Conservation (phyloP, 1,140 invertebrate genomes). For the Gryon sp. region DNA sequence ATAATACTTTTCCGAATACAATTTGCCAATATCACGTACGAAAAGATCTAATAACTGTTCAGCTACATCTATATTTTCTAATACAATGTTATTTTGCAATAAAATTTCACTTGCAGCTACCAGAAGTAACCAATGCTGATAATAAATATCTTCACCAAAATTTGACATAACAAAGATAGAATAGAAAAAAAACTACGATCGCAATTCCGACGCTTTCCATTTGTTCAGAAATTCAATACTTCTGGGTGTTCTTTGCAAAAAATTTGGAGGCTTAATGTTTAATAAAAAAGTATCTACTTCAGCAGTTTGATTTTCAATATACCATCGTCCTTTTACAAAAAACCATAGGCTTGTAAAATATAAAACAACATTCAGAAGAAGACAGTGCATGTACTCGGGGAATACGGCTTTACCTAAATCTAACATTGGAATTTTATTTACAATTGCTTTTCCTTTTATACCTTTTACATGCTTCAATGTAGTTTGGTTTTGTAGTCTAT, state of each 20-base stretch:
- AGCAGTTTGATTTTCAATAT: conserved; percentile 14
- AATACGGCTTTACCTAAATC: conserved; percentile 45
- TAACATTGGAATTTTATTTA: conserved; percentile 44
- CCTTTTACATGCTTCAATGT: too few relatives aligned
- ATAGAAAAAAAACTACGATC: conserved; percentile 53
- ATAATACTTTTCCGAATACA: conserved; percentile 15
- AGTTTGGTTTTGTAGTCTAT: too few relatives aligned
- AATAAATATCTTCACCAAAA: conserved; percentile 45
- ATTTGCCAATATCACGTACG: conserved; percentile 18
- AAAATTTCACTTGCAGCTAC: conserved; percentile 13
- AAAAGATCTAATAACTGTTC: conserved; percentile 19
- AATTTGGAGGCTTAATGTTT: conserved; percentile 38
- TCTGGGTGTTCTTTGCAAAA: conserved; percentile 39
- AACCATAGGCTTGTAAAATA: conserved; percentile 40
- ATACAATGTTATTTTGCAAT: conserved; percentile 11
- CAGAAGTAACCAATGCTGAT: conserved; percentile 20
- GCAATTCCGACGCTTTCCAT: conserved; percentile 55
- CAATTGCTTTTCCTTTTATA: too few relatives aligned
- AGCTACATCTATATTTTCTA: conserved; percentile 10
- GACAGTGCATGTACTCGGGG: conserved; percentile 61
- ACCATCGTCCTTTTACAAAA: conserved; percentile 14
- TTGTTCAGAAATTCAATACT: conserved; percentile 9
- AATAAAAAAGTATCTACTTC: conserved; percentile 46
- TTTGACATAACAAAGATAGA: conserved; percentile 31
- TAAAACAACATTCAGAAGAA: conserved; percentile 36